Base-by-base conservation (phyloP, 1,140 invertebrate species). In the Cydia strobilella region DNA sequence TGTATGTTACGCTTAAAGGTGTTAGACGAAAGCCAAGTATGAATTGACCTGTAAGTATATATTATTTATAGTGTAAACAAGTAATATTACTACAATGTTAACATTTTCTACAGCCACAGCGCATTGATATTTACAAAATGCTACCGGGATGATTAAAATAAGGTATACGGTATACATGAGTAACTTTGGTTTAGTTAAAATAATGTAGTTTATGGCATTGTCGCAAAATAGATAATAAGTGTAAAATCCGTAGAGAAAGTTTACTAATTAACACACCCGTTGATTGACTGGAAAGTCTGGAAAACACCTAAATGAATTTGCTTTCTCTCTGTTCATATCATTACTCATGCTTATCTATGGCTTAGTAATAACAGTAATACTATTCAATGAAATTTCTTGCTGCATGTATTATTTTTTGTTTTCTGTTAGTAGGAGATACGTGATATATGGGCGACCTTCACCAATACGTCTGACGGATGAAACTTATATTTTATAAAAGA, bases 51-150 rank as follows among this genome's bases (percentile, higher is more conserved):
- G n/a, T 51, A 45, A 1, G 39, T 42, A 51, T 18, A n/a, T 18
- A 18, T 45, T 45, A 45, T 13, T n/a, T n/a, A 4, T 18, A 51
- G n/a, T n/a, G 18, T n/a, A 18, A 51, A 18, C 42, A 51, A 5
- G 15, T 51, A 51, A 18, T 51, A 51, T 18, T 42, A 45, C 3
- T 51, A 51, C n/a, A 7, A n/a, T 51, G 48, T 18, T 51, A 18
- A 51, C n/a, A 51, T 51, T 51, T 51, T 51, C 48, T 51, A 51
- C 48, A 51, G 48, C 48, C 48, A n/a, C 48, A 51, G 5, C 12
- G n/a, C 48, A 51, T 51, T n/a, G 45, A 15, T 48, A 51, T 51
- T 51, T 51, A 51, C n/a, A 51, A 51, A 45, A 45, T 45, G 48
- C 48, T 51, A n/a, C 48, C 18, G 12, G 48, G 15, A 51, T n/a